phyloP scores from a whole-genome alignment of 2,888 invertebrate species.

The Nemapogon koenigi region DNA sequence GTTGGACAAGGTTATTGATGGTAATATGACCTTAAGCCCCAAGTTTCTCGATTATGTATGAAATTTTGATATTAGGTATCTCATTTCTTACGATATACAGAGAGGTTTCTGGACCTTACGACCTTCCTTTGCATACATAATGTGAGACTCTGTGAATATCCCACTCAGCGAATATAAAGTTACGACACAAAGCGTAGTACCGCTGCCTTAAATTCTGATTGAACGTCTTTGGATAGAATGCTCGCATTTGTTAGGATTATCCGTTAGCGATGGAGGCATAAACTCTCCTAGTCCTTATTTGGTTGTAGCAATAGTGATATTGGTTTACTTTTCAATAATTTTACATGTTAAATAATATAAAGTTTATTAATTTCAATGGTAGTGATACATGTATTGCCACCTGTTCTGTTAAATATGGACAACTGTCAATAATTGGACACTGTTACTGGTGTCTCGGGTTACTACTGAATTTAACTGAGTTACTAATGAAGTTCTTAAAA shows the following conservation, averaged over 20 bases:
- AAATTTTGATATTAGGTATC: constrained; percentile 5
- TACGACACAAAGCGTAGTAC: constrained; percentile 27
- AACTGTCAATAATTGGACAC: too few relatives aligned
- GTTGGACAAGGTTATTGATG: too few relatives aligned
- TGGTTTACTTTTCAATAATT: background rate
- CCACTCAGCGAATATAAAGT: constrained; percentile 45
- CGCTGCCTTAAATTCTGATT: constrained; percentile 35
- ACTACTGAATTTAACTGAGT: too few relatives aligned
- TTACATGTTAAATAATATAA: too few relatives aligned
- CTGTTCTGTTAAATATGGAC: too few relatives aligned
- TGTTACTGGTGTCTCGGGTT: too few relatives aligned
- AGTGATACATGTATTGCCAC: too few relatives aligned
- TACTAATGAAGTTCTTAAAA: too few relatives aligned
- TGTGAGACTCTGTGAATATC: constrained; percentile 35
- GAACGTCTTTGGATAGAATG: constrained; percentile 32
- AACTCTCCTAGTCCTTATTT: constrained; percentile 12
- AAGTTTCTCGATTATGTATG: too few relatives aligned
- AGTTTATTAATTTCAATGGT: too few relatives aligned
- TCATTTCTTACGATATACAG: constrained; percentile 8
- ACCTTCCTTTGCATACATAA: constrained; percentile 42
- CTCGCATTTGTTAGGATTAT: constrained; percentile 40
- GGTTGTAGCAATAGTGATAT: too few relatives aligned
- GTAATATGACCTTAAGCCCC: too few relatives aligned
- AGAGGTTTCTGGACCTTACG: constrained; percentile 29
- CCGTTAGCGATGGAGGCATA: constrained; percentile 24